Evolutionary conservation across 2,888 invertebrate species (phyloP), one percentile per base, ranked within the genome.

Genomic region (Diachrysia chrysitis): DNA sequence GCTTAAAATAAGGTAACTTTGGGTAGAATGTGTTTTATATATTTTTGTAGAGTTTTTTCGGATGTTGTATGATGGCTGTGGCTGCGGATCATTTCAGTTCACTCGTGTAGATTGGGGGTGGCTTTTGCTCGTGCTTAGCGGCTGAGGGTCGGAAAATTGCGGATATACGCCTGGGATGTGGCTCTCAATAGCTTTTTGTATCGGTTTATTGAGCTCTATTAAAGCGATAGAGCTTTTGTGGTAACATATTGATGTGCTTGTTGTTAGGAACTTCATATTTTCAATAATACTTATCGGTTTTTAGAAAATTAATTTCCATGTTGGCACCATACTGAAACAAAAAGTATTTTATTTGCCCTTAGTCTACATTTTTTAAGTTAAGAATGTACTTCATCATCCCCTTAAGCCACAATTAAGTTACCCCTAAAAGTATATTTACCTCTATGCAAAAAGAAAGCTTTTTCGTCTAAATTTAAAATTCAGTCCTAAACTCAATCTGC

Each of bases 31-130:
- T 51, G 12, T 51, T 19, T 51, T 51, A 51, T 51, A 64, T 58
- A 29, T 63, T 51, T 48, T 63, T 58, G 72, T 66, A 56, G 66
- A 58, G 35, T 70, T 61, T 64, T 12, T n/a, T 56, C 51, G 62
- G 70, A 58, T 63, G 69, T 63, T 68, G 74, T 70, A 67, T 65
- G 69, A 61, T 48, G 54, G 66, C 75, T 67, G 37, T 21, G 37
- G 79, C 66, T 58, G 42, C 68, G 69, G 63, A 64, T 72, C 67
- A 56, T 74, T 71, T 70, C 78, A 37, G 70, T 71, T 71, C 55
- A 55, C 71, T 72, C 57, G 65, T 58, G 61, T 73, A 69, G 68
- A 74, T 69, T 63, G 66, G 23, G 51, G 71, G 79, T 79, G 65
- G 68, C 59, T 60, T 37, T 62, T 64, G 66, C 35, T 35, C 35